A percentile compares a stretch with the other conserved stretches of the same genome.
These are phyloP conservation scores for Aricia agestis DNA, from an alignment of 1,140 invertebrate genomes.

Conservation along the genomic window DNA sequence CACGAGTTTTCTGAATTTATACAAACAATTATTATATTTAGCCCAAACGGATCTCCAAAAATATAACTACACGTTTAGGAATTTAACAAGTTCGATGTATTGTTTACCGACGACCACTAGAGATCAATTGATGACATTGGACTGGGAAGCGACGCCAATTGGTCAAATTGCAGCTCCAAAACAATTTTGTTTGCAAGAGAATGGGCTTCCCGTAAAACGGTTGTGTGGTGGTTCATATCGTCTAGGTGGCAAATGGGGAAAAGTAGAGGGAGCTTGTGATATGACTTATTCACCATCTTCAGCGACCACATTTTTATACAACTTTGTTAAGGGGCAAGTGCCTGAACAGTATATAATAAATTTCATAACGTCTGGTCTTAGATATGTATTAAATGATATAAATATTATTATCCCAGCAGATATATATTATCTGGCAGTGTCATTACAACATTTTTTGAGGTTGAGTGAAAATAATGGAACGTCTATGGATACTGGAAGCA, in stretches of 20 bases:
- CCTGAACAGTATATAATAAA: conserved; percentile 43
- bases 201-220: conserved; percentile 70
- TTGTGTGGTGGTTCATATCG: conserved; percentile 67
- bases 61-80: conserved; percentile 50
- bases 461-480: conserved; percentile 48
- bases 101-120: conserved; percentile 57
- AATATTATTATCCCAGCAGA: conserved; percentile 70
- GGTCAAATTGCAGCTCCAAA: conserved; percentile 62
- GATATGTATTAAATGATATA: conserved; percentile 49
- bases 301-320: conserved; percentile 64
- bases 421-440: conserved; percentile 74
- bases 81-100: conserved; percentile 60
- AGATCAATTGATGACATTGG: conserved; percentile 39
- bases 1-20: conserved; percentile 39
- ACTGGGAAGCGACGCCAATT: conserved; percentile 66
- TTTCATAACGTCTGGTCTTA: conserved; percentile 59
- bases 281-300: conserved; percentile 54
- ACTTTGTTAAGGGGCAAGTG: conserved; percentile 53
- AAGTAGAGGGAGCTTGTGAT: conserved; percentile 61
- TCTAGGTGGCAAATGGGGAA: conserved; percentile 61
- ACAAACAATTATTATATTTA: conserved; percentile 33
- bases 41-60: conserved; percentile 39
- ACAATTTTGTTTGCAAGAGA: conserved; percentile 71
- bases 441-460: conserved; percentile 58
- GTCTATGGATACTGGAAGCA: conserved; percentile 58